Percentiles rank a stretch among this genome's conserved stretches.
Conservation (phyloP, 1,140 invertebrate species). For the Holotrichia oblita region DNA sequence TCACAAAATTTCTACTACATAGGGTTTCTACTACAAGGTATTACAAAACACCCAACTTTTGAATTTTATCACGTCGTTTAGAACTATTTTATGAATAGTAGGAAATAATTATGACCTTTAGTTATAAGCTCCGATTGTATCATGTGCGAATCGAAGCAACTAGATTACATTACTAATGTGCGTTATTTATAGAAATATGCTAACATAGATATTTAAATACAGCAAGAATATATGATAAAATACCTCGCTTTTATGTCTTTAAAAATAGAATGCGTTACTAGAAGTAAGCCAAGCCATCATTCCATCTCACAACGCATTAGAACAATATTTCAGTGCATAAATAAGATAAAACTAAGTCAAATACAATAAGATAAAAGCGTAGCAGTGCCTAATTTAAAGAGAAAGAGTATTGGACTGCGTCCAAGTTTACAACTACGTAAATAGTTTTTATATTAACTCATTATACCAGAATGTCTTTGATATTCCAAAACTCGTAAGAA, state of each 20-base stretch:
- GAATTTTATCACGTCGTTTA: no score
- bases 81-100: no score
- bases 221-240: not conserved
- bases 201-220: no score
- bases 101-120: no score
- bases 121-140: no score
- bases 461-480: conserved; percentile 17
- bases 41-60: no score
- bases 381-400: conserved; percentile 9
- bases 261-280: not conserved
- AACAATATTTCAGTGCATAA: conserved; percentile 14
- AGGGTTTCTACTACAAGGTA: no score
- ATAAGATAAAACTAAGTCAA: not conserved
- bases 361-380: conserved; percentile 32
- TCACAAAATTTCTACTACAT: no score
- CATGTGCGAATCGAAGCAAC: no score
- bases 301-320: not conserved
- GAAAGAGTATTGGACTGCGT: conserved; percentile 4
- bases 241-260: not conserved
- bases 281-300: not conserved
- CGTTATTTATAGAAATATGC: no score
- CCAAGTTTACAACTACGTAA: conserved; percentile 32
- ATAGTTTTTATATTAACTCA: conserved; percentile 37
- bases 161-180: no score
- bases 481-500: not conserved